Evolutionary conservation across 2,888 invertebrate species (phyloP).

Genomic region (Drosophila helvetica): DNA sequence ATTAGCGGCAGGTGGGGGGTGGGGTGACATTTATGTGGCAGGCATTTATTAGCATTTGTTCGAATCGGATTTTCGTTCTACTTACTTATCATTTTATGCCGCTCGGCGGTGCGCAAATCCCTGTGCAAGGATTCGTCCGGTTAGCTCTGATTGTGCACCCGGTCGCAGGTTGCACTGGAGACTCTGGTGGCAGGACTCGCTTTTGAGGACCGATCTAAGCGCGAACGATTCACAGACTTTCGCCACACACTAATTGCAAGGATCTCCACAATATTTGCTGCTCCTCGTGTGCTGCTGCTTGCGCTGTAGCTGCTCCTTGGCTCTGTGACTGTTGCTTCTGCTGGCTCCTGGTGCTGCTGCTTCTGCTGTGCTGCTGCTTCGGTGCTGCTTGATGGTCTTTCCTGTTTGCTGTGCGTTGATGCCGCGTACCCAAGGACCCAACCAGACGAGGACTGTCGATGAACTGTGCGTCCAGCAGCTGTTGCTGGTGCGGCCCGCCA

Average conservation of each 20-base stretch:
- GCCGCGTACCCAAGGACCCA: slow-evolving; percentile 59
- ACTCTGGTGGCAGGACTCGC: background rate
- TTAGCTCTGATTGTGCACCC: slow-evolving; percentile 50
- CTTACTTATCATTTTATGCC: slow-evolving; percentile 80
- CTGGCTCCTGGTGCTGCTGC: slow-evolving; percentile 18
- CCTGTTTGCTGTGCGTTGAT: slow-evolving; percentile 35
- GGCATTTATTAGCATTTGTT: slow-evolving; percentile 10
- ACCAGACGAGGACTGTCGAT: slow-evolving; percentile 69
- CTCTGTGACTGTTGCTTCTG: slow-evolving; percentile 15
- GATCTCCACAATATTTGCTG: slow-evolving; percentile 12
- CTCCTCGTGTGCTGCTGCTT: slow-evolving; percentile 2
- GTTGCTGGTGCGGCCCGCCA: slow-evolving; percentile 47
- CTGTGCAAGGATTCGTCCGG: slow-evolving; percentile 60
- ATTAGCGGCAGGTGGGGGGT: slow-evolving; percentile 4
- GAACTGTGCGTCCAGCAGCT: slow-evolving; percentile 69
- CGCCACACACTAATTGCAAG: background rate
- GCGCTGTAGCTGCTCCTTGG: background rate
- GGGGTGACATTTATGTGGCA: slow-evolving; percentile 22
- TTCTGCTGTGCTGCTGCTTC: slow-evolving; percentile 23
- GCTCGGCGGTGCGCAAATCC: slow-evolving; percentile 73
- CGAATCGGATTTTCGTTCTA: background rate
- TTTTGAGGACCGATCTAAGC: background rate
- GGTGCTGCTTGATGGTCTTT: slow-evolving; percentile 7
- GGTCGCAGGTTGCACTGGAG: slow-evolving; percentile 11
- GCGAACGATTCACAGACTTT: background rate